Conservation (phyloP, 2,888 invertebrate species). For the Amblyjoppa proteus region DNA sequence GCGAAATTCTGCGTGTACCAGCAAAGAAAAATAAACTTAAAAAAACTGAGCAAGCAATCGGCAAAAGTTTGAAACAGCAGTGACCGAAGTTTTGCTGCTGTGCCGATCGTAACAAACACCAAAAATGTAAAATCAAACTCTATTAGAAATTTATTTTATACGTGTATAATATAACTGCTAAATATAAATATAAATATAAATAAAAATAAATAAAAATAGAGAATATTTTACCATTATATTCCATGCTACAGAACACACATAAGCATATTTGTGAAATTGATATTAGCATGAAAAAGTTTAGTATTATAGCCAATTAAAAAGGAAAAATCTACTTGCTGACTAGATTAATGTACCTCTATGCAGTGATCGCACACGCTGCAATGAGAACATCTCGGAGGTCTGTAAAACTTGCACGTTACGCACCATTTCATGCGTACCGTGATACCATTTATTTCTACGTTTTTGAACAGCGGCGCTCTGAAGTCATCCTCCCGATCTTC, state of each 20-base stretch:
- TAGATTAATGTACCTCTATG: slow-evolving; percentile 91
- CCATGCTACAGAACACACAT: neutral
- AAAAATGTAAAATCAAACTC: neutral
- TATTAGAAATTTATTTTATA: neutral
- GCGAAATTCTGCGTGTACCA: neutral
- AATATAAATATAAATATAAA: too few species aligned
- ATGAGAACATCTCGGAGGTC: slow-evolving; percentile 99
- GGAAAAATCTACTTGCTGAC: neutral
- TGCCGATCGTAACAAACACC: neutral
- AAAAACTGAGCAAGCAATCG: too few species aligned
- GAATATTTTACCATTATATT: neutral
- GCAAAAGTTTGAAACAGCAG: neutral
- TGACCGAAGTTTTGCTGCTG: neutral
- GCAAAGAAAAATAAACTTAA: too few species aligned
- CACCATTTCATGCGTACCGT: slow-evolving; percentile 99
- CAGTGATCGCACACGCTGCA: slow-evolving; percentile 99
- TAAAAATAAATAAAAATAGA: neutral
- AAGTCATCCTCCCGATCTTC: slow-evolving; percentile 99
- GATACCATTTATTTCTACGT: slow-evolving; percentile 99
- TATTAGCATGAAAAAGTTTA: neutral
- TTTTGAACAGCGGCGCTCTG: slow-evolving; percentile 97
- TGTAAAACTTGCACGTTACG: slow-evolving; percentile 99
- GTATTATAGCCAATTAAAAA: neutral
- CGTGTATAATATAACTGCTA: neutral
- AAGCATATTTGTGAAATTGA: neutral